A percentile compares a stretch with the other conserved stretches of the same genome.
phyloP scores from a whole-genome alignment of 1,140 invertebrate genomes.

The Coenobita brevimanus region DNA sequence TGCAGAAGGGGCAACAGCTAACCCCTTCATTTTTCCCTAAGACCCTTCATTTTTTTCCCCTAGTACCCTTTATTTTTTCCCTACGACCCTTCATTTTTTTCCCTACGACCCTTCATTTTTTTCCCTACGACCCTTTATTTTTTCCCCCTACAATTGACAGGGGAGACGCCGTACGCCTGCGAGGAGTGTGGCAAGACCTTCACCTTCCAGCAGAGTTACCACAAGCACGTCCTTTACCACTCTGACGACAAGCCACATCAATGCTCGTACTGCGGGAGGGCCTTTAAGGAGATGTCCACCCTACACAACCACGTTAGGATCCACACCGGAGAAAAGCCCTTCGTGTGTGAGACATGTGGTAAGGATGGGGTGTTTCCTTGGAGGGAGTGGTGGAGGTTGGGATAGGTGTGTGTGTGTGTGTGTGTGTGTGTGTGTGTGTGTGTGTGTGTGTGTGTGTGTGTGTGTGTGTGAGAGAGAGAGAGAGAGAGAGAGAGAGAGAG shows the following conservation, averaged over 20 bases:
- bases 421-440: too few species aligned
- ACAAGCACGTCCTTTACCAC: slow-evolving; percentile 87
- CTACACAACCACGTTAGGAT: slow-evolving; percentile 91
- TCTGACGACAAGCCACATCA: slow-evolving; percentile 89
- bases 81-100: too few species aligned
- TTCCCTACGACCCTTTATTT: too few species aligned
- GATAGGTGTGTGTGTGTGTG: too few species aligned
- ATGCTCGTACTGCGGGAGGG: slow-evolving; percentile 85
- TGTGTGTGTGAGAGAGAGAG: too few species aligned
- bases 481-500: too few species aligned
- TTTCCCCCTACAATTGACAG: slow-evolving; percentile 76
- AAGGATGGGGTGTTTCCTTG: slow-evolving; percentile 70
- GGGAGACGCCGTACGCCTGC: slow-evolving; percentile 91
- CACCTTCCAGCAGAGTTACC: slow-evolving; percentile 93
- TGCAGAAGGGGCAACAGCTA: too few species aligned
- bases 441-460: too few species aligned
- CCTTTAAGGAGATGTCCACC: slow-evolving; percentile 91
- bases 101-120: too few species aligned
- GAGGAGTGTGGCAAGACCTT: slow-evolving; percentile 89
- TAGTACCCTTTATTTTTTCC: too few species aligned
- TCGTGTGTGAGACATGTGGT: slow-evolving; percentile 93
- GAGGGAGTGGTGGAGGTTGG: neutral
- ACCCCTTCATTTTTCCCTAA: too few species aligned
- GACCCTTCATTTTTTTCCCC: too few species aligned
- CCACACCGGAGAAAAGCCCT: slow-evolving; percentile 92